A percentile compares a stretch with the other conserved stretches of the same genome.
Conservation (phyloP, 1,140 invertebrate genomes). For the Dinoponera quadriceps region DNA sequence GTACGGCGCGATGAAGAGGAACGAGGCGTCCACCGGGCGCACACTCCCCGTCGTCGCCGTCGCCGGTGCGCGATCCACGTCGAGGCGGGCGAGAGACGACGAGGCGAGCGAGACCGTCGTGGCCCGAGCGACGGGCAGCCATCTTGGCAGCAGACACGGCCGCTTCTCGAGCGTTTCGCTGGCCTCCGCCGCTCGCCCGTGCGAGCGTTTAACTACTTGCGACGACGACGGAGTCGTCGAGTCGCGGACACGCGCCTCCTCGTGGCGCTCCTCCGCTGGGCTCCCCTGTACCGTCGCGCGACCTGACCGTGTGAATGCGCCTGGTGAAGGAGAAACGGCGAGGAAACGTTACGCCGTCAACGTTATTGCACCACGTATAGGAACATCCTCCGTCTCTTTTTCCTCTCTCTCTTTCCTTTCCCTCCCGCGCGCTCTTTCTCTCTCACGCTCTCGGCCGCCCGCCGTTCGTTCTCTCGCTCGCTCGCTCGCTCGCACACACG, state of each 20-base stretch:
- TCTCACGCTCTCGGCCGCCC: neutral
- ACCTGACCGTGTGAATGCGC: neutral
- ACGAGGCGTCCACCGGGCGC: neutral
- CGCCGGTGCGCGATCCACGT: neutral
- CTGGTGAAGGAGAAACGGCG: neutral
- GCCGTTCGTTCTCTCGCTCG: neutral
- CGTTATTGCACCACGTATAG: slow-evolving; percentile 30
- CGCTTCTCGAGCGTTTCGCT: slow-evolving; percentile 58
- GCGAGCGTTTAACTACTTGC: neutral
- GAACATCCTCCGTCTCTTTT: slow-evolving; percentile 36
- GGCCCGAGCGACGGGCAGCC: slow-evolving; percentile 80
- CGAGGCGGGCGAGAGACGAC: slow-evolving; percentile 17
- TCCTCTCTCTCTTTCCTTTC: neutral
- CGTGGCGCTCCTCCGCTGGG: neutral
- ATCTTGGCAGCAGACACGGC: slow-evolving; percentile 77
- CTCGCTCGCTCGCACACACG: neutral
- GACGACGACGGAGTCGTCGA: neutral
- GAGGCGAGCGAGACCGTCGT: slow-evolving; percentile 69
- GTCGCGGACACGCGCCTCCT: neutral
- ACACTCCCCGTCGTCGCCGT: slow-evolving; percentile 15
- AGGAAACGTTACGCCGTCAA: neutral
- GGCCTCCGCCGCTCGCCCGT: slow-evolving; percentile 46
- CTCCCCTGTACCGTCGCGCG: neutral
- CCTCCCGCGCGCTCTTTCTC: slow-evolving; percentile 12
- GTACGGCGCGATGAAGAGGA: no score